Percentiles rank a stretch among this genome's conserved stretches.
Evolutionary conservation across 2,888 invertebrate genomes (phyloP).

Genomic region (Sylvicola fuscatus): DNA sequence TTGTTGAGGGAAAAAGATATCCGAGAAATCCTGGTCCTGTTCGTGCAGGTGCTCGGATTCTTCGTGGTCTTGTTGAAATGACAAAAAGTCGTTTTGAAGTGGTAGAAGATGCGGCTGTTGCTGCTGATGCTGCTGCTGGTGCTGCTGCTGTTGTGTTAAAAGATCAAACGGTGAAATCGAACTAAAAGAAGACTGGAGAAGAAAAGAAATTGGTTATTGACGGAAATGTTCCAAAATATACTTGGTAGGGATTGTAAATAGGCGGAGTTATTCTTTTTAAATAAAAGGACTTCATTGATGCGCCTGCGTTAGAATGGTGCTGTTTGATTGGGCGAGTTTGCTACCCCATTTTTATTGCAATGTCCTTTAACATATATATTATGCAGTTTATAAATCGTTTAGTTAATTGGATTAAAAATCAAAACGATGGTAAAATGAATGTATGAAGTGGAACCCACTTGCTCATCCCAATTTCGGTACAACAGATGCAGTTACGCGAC

Average conservation of each 20-base stretch:
- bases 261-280: conserved; percentile 1
- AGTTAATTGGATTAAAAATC: too few species aligned
- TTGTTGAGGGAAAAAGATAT: conserved; percentile 1
- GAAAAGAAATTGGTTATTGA: neutral
- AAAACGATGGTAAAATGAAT: too few species aligned
- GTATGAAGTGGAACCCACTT: too few species aligned
- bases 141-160: conserved; percentile 17
- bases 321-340: too few species aligned
- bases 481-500: too few species aligned
- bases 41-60: conserved; percentile 7
- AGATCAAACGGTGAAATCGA: conserved; percentile 25
- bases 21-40: neutral
- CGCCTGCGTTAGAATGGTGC: too few species aligned
- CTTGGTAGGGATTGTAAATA: neutral
- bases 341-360: too few species aligned
- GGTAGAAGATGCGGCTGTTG: conserved; percentile 16
- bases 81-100: conserved; percentile 9
- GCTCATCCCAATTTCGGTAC: too few species aligned
- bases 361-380: too few species aligned
- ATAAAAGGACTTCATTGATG: too few species aligned
- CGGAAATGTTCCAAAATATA: neutral
- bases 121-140: conserved; percentile 9
- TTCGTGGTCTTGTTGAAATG: conserved; percentile 17
- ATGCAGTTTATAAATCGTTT: too few species aligned
- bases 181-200: conserved; percentile 23